phyloP scores from a whole-genome alignment of 2,113 vertebrate species.

The Rostratula benghalensis region DNA sequence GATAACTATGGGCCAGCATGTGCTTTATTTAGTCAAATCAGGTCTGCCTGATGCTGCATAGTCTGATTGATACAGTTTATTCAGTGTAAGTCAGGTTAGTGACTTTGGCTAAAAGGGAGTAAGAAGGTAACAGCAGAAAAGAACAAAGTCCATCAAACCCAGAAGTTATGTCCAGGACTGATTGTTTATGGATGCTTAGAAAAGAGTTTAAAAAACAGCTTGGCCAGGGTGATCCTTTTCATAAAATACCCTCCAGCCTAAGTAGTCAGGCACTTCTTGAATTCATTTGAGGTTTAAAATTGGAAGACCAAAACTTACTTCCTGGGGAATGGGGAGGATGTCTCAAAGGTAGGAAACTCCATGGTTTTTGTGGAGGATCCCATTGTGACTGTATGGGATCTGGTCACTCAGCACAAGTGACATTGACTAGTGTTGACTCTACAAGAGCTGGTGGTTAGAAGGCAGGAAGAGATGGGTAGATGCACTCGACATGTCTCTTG shows the following conservation, averaged over 20 bases:
- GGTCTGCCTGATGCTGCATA: neutral
- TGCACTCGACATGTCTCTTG: neutral
- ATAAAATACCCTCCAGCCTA: neutral
- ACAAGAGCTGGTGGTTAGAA: neutral
- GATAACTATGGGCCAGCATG: neutral
- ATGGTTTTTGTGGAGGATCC: neutral
- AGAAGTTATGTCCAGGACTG: neutral
- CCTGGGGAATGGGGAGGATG: neutral
- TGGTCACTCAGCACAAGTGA: neutral
- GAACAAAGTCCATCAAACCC: neutral
- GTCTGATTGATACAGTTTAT: neutral
- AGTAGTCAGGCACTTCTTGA: neutral
- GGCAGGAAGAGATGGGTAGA: neutral
- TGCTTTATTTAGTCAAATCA: constrained; percentile 11
- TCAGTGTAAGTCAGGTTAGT: neutral
- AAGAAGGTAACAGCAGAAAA: neutral
- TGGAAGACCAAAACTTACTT: neutral
- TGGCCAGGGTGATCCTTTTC: neutral
- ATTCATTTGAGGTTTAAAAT: neutral
- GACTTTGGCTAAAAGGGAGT: neutral
- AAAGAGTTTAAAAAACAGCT: neutral
- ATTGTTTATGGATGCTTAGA: neutral
- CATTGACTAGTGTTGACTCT: neutral
- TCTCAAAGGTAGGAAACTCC: neutral
- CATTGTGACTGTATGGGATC: neutral